Base-by-base conservation (phyloP, 2,888 invertebrate genomes). In the Gryllus longicercus region DNA sequence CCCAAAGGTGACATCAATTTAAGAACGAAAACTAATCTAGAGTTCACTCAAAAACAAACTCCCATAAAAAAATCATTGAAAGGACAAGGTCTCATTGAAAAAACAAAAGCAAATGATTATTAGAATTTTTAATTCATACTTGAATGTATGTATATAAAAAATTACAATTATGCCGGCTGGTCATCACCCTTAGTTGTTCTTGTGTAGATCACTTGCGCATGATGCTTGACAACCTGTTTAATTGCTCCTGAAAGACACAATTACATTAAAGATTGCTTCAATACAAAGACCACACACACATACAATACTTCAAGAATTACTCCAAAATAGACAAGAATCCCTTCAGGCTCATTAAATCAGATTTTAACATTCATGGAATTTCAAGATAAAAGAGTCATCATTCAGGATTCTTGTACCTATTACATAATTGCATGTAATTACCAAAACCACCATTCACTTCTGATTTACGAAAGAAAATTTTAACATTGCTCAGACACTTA, bases 171-270 rank as follows among this genome's bases (percentile, higher is more conserved):
- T 79, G 83, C 83, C 74, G 83, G 83, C 14, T 92, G 92, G 86
- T 96, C 97, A 87, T 97, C 97, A 85, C 94, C 96, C 90, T 98
- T 98, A 76, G 97, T 98, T 81, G 96, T 95, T 87, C 98, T 91
- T 51, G 98, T 99, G 91, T 98, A 99, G 88, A 99, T 98, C 83
- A 97, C 91, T 89, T 99, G 99, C 79, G 97, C 95, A 87, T 96
- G 95, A 88, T 99, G 98, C 88, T 97, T 96, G 82, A 97, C 95
- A 83, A 99, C 97, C 88, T 96, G 96, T 87, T 95, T 96, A 87
- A 99, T 98, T 85, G 97, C 89, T 86, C 97, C 95, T 96, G 89
- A 25, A 88, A 88, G 82, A 81, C 10, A 51, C 5, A 5, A 8
- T 38, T 38, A 8, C 38, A 38, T 38, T 38, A 74, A 10, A 74